phyloP scores from a whole-genome alignment of 2,113 vertebrate genomes.

The Parotia lawesii region DNA sequence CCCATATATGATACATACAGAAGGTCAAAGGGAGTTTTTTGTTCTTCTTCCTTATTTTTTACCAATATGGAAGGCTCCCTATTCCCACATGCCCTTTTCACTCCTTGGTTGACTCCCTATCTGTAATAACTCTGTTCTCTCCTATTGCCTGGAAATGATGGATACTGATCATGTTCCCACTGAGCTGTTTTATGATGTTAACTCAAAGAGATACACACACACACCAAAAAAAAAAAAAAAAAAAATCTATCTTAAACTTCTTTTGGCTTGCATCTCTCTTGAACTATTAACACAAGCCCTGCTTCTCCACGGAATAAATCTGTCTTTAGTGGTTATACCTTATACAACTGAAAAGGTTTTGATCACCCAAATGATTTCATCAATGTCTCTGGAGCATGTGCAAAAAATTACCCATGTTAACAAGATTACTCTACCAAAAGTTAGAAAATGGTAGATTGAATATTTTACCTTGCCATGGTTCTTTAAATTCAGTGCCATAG shows the following conservation, averaged over 20 bases:
- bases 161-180: background rate
- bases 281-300: background rate
- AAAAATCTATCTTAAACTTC: background rate
- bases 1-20: background rate
- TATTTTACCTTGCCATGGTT: constrained; percentile 52
- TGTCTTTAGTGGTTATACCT: background rate
- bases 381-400: accelerated
- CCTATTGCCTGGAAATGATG: background rate
- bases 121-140: background rate
- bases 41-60: background rate
- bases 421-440: background rate
- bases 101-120: background rate
- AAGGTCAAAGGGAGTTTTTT: background rate
- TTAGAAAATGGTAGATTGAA: background rate
- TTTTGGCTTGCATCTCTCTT: background rate
- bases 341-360: background rate
- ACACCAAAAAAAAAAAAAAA: background rate
- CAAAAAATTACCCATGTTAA: background rate
- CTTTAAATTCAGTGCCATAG: constrained; percentile 6
- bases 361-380: background rate
- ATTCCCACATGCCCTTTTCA: background rate
- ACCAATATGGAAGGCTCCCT: background rate
- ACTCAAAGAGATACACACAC: background rate
- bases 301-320: background rate
- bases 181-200: background rate